phyloP scores from a whole-genome alignment of 2,797 vertebrate species.

The Pseudochromis fuscus region DNA sequence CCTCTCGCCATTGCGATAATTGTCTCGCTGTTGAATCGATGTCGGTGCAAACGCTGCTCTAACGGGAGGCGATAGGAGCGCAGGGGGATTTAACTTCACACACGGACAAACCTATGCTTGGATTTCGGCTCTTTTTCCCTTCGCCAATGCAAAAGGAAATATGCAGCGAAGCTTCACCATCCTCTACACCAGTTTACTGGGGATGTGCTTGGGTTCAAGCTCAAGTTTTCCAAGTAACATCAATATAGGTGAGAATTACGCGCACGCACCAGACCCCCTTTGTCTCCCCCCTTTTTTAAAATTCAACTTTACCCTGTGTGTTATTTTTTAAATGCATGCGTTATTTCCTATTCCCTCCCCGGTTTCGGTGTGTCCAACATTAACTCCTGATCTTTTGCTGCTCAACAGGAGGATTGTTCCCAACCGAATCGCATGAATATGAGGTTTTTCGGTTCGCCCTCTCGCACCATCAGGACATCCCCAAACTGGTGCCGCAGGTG shows the following conservation, averaged over 20 bases:
- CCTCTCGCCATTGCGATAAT: slow-evolving; percentile 76
- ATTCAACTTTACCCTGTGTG: slow-evolving; percentile 37
- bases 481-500: slow-evolving; percentile 98
- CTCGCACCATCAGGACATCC: slow-evolving; percentile 97
- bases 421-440: slow-evolving; percentile 98
- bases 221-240: slow-evolving; percentile 99
- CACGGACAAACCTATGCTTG: slow-evolving; percentile 90
- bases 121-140: slow-evolving; percentile 90
- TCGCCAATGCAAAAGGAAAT: slow-evolving; percentile 99
- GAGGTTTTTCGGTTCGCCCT: slow-evolving; percentile 98
- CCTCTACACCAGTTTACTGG: slow-evolving; percentile 99
- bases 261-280: slow-evolving; percentile 29
- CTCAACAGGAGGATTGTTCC: slow-evolving; percentile 96
- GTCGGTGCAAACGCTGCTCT: slow-evolving; percentile 80
- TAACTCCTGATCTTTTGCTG: slow-evolving; percentile 66
- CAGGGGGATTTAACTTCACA: slow-evolving; percentile 69
- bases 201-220: slow-evolving; percentile 96
- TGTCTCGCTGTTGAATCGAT: slow-evolving; percentile 64
- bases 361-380: slow-evolving; percentile 7
- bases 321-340: neutral
- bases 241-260: slow-evolving; percentile 94
- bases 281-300: slow-evolving; percentile 1
- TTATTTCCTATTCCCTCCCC: neutral
- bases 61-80: slow-evolving; percentile 82
- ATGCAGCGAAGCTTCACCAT: slow-evolving; percentile 99